Evolutionary conservation across 2,888 invertebrate species (phyloP), one percentile per base, ranked within the genome.

Genomic region (Sesamia inferens): DNA sequence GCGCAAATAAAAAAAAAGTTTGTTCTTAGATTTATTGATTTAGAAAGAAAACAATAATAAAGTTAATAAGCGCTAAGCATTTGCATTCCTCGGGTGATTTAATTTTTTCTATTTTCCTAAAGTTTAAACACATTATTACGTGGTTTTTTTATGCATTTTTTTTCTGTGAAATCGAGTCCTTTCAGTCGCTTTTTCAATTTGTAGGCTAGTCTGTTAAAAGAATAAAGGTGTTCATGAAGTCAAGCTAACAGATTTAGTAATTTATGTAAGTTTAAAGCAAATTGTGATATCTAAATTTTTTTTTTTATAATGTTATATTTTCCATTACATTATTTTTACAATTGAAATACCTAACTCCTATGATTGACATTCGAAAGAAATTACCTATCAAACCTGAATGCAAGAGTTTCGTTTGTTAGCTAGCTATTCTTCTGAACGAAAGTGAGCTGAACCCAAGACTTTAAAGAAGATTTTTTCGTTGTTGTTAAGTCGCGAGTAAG

Each of bases 401-500:
- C 7, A 11, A 63, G 13, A 11, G 2, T 19, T 11, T 22, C 44
- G 2, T 51, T 62, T 55, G 1, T 3, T 2, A 14, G 16, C 10
- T n/a, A 51, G 13, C 24, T 63, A 14, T n/a, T 62, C 11, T 8
- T 31, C 54, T 47, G 10, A 54, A 47, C 10, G 39, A 6, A 39
- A 39, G 39, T 39, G 5, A 78, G 61, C 76, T 5, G 82, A 82
- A 82, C 82, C 76, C 57, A 44, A 5, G 0, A 39, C 42, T 31
- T 22, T 31, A 31, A 64, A 58, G 19, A 6, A 10, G 19, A 5
- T 55, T 39, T 71, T 71, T 58, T 47, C 14, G 8, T 22, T 8
- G 44, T 75, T 72, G 59, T 57, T 69, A 81, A 69, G 78, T 82
- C 73, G 24, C 57, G 83, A 81, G 82, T 88, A 81, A 91, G 92